phyloP scores from a whole-genome alignment of 2,888 invertebrate species.

The Callimorpha dominula region DNA sequence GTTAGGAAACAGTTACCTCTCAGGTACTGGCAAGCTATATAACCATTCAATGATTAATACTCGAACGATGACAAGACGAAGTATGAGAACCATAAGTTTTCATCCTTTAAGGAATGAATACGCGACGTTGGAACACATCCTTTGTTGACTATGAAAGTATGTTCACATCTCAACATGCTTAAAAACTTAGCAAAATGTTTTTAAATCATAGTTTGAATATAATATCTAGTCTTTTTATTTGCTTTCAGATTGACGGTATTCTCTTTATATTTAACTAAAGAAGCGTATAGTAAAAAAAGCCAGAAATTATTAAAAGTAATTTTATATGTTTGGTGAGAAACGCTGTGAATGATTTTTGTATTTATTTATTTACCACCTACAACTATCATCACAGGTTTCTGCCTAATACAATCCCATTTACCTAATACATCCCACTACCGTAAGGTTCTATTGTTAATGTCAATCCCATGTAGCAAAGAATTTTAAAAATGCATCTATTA shows the following conservation, averaged over 20 bases:
- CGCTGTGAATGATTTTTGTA: neutral
- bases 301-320: neutral
- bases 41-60: slow-evolving; percentile 82
- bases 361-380: too few relatives aligned
- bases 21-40: slow-evolving; percentile 72
- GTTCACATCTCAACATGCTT: slow-evolving; percentile 5
- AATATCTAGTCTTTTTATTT: neutral
- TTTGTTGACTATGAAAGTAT: slow-evolving; percentile 21
- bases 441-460: neutral
- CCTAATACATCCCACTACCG: neutral
- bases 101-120: slow-evolving; percentile 50
- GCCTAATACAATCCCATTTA: too few relatives aligned
- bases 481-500: neutral
- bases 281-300: neutral
- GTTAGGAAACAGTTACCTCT: slow-evolving; percentile 74
- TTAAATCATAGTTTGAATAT: neutral
- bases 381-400: too few relatives aligned
- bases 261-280: neutral
- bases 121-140: slow-evolving; percentile 20
- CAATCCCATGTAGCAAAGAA: too few relatives aligned
- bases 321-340: neutral
- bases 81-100: slow-evolving; percentile 64
- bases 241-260: neutral
- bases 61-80: slow-evolving; percentile 72
- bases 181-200: slow-evolving; percentile 7